These are phyloP conservation scores for Fabriciana adippe DNA, from an alignment of 2,888 invertebrate species.

Conservation along the genomic window DNA sequence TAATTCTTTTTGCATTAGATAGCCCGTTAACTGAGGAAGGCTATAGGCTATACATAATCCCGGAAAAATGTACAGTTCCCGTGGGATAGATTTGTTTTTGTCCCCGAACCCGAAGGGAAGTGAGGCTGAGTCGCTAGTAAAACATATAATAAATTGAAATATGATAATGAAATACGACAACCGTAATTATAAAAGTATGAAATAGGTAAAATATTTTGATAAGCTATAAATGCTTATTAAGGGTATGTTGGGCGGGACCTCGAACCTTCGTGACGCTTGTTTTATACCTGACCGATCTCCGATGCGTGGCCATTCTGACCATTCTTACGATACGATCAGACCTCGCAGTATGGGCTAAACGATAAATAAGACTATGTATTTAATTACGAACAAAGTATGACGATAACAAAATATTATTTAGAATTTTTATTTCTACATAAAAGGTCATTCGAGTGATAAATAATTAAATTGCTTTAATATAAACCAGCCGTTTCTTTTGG, in stretches of 20 bases:
- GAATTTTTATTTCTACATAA: constrained; percentile 4
- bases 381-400: constrained; percentile 41
- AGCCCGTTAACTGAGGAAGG: too few relatives aligned
- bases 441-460: constrained; percentile 16
- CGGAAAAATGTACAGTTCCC: too few relatives aligned
- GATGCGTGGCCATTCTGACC: constrained; percentile 57
- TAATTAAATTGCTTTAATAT: not conserved
- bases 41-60: too few relatives aligned
- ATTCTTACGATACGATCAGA: constrained; percentile 62
- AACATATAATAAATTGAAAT: constrained; percentile 5
- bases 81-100: too few relatives aligned
- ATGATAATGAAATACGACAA: not conserved
- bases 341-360: constrained; percentile 52
- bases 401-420: constrained; percentile 18
- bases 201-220: constrained; percentile 79
- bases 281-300: constrained; percentile 75
- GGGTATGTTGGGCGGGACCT: constrained; percentile 65
- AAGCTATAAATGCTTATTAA: constrained; percentile 78
- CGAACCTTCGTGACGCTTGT: constrained; percentile 80
- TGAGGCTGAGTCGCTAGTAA: too few relatives aligned
- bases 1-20: too few relatives aligned
- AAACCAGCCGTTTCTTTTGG: not conserved
- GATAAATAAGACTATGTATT: constrained; percentile 63
- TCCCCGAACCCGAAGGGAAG: too few relatives aligned
- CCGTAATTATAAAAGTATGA: constrained; percentile 39